Conservation (phyloP, 2,888 invertebrate genomes). For the Volucella zonaria region DNA sequence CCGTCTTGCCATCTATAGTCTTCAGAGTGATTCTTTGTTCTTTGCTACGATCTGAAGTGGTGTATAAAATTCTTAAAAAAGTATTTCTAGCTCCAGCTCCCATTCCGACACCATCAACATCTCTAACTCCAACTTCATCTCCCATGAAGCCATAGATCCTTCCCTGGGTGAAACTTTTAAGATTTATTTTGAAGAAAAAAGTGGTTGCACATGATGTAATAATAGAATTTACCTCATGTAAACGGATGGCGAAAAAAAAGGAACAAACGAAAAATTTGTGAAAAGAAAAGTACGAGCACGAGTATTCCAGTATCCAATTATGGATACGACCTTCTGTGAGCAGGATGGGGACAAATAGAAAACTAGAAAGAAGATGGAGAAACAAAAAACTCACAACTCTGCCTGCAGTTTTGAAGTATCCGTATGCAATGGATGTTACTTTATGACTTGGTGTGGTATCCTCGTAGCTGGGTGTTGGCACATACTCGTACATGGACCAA, state of each 20-base stretch:
- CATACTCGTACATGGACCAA: neutral
- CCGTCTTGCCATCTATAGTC: conserved; percentile 26
- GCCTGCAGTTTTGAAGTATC: neutral
- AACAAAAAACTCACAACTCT: conserved; percentile 9
- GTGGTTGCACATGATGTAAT: conserved; percentile 69
- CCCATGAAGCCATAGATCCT: too few relatives aligned
- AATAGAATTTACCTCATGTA: conserved; percentile 59
- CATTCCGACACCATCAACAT: too few relatives aligned
- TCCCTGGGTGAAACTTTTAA: conserved; percentile 55
- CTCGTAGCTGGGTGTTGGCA: neutral
- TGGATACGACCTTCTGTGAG: neutral
- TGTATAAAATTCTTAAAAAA: conserved; percentile 29
- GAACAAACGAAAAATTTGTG: neutral
- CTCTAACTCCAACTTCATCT: too few relatives aligned
- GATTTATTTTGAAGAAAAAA: conserved; percentile 68
- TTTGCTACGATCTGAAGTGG: conserved; percentile 44
- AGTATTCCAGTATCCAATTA: conserved; percentile 13
- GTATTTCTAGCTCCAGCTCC: neutral
- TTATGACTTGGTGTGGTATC: conserved; percentile 32
- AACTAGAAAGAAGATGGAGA: neutral
- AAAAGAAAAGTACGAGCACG: conserved; percentile 6
- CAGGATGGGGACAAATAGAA: neutral
- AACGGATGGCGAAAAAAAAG: conserved; percentile 11
- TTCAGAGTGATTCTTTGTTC: conserved; percentile 37
- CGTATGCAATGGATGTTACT: conserved; percentile 10